A percentile compares a stretch with the other conserved stretches of the same genome.
phyloP scores from a whole-genome alignment of 2,113 vertebrate genomes.

The Machaerirhynchus nigripectus region DNA sequence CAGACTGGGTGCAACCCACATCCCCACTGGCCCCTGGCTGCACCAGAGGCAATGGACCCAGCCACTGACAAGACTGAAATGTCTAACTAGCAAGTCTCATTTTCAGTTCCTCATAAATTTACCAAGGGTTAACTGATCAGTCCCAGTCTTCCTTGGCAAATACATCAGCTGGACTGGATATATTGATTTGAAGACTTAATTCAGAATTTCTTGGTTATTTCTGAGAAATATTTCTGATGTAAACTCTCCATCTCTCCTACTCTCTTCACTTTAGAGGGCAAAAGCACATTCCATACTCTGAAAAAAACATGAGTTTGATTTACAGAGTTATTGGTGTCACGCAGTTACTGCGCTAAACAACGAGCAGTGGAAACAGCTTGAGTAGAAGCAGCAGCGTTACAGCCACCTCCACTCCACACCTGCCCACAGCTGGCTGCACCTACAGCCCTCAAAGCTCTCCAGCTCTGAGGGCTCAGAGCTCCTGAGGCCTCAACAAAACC shows the following conservation, averaged over 20 bases:
- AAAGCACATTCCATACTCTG: background rate
- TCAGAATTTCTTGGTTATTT: background rate
- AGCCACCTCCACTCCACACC: background rate
- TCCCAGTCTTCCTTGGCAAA: background rate
- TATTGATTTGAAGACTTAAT: constrained; percentile 13
- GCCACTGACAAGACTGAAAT: background rate
- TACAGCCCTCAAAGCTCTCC: background rate
- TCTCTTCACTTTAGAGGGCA: background rate
- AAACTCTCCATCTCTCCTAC: background rate
- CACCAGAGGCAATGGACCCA: too few species aligned
- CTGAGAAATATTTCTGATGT: background rate
- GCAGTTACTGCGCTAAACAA: background rate
- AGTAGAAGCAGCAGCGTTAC: background rate
- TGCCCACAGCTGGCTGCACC: background rate
- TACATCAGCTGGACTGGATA: background rate
- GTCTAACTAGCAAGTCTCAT: background rate
- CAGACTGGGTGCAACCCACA: accelerated
- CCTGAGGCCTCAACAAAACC: background rate
- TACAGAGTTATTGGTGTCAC: background rate
- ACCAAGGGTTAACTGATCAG: background rate
- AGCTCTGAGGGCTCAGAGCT: background rate
- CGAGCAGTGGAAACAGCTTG: accelerated
- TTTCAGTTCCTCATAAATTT: background rate
- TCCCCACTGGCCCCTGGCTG: background rate
- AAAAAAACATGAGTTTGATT: background rate